phyloP scores from a whole-genome alignment of 2,888 invertebrate genomes.

The Anthrax anthrax region DNA sequence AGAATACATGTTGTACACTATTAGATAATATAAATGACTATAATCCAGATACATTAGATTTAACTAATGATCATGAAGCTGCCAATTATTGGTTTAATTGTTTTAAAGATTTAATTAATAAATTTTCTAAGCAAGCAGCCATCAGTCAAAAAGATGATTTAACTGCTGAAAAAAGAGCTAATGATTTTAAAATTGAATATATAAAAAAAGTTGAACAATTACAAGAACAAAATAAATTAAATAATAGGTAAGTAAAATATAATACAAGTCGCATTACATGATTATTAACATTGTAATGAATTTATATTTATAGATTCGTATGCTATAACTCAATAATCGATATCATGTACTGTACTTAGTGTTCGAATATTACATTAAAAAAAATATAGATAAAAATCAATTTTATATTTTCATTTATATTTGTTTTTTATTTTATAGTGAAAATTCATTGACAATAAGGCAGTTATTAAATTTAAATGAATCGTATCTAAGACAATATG shows the following conservation, averaged over 20 bases:
- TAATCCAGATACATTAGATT: constrained; percentile 82
- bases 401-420: constrained; percentile 3
- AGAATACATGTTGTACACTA: constrained; percentile 60
- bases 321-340: too few species aligned
- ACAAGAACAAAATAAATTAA: constrained; percentile 9
- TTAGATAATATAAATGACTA: constrained; percentile 65
- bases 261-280: too few species aligned
- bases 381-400: neutral
- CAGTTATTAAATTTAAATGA: constrained; percentile 84
- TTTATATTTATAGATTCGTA: too few species aligned
- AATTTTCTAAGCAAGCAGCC: constrained; percentile 71
- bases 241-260: neutral
- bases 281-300: too few species aligned
- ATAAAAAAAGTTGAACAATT: constrained; percentile 49
- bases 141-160: constrained; percentile 60
- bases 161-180: constrained; percentile 64
- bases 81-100: constrained; percentile 85
- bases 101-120: constrained; percentile 72
- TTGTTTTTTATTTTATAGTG: constrained; percentile 4
- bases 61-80: constrained; percentile 72
- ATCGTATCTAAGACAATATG: constrained; percentile 76
- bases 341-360: too few species aligned
- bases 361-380: too few species aligned
- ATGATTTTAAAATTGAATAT: constrained; percentile 71
- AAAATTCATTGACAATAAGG: constrained; percentile 67